phyloP scores from a whole-genome alignment of 2,888 invertebrate species.

The Entomobrya proxima region DNA sequence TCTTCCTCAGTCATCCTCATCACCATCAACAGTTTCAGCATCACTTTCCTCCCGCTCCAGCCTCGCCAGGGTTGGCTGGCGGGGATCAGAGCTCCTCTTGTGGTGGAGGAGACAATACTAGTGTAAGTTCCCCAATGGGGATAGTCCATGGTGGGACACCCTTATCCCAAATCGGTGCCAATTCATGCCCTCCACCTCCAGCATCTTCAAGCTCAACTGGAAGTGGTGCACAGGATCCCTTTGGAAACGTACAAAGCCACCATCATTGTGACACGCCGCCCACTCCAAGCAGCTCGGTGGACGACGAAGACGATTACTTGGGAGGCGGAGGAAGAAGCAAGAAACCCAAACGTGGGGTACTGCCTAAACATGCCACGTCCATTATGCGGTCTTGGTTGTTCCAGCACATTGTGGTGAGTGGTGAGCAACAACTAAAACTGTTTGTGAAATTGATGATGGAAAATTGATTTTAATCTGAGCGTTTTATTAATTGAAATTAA shows the following conservation, averaged over 20 bases:
- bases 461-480: too few species aligned
- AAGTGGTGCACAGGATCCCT: slow-evolving; percentile 30
- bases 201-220: background rate
- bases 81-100: slow-evolving; percentile 65
- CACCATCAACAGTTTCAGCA: slow-evolving; percentile 70
- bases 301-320: slow-evolving; percentile 80
- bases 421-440: background rate
- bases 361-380: slow-evolving; percentile 96
- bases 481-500: slow-evolving; percentile 75
- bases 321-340: slow-evolving; percentile 78
- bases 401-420: slow-evolving; percentile 92
- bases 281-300: slow-evolving; percentile 81
- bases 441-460: background rate
- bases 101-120: slow-evolving; percentile 63
- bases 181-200: slow-evolving; percentile 82
- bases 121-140: slow-evolving; percentile 64
- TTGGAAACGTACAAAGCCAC: slow-evolving; percentile 56
- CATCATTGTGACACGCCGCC: slow-evolving; percentile 79
- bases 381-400: slow-evolving; percentile 98
- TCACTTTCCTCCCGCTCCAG: slow-evolving; percentile 64
- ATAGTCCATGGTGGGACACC: slow-evolving; percentile 89
- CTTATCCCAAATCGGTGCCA: slow-evolving; percentile 89
- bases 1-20: slow-evolving; percentile 62
- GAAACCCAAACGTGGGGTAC: slow-evolving; percentile 83
- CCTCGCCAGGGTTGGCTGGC: slow-evolving; percentile 57